A percentile compares a stretch with the other conserved stretches of the same genome.
Conservation (phyloP, 2,888 invertebrate species). For the Papilio protenor region DNA sequence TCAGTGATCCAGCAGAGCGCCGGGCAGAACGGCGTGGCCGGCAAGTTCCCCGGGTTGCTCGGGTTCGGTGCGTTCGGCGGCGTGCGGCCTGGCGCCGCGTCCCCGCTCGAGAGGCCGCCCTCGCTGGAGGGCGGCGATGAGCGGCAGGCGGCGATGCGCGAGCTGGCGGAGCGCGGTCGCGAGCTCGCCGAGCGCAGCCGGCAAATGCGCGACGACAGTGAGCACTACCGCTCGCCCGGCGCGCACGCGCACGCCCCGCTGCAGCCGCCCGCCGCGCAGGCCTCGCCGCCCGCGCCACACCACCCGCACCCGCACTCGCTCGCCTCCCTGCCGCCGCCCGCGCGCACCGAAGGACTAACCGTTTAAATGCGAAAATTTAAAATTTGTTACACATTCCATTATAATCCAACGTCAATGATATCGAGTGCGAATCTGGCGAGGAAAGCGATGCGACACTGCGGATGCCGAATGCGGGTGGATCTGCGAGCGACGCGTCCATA, state of each 20-base stretch:
- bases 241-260: slow-evolving; percentile 69
- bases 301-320: slow-evolving; percentile 76
- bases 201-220: slow-evolving; percentile 79
- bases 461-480: slow-evolving; percentile 46
- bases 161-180: slow-evolving; percentile 82
- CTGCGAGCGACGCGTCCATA: slow-evolving; percentile 61
- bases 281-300: slow-evolving; percentile 62
- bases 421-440: slow-evolving; percentile 48
- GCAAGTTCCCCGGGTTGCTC: slow-evolving; percentile 90
- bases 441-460: slow-evolving; percentile 39
- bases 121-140: slow-evolving; percentile 77
- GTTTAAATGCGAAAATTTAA: slow-evolving; percentile 78
- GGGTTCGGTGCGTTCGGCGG: slow-evolving; percentile 90
- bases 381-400: slow-evolving; percentile 69
- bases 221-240: slow-evolving; percentile 75
- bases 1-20: slow-evolving; percentile 90
- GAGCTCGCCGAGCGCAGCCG: slow-evolving; percentile 81
- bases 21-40: slow-evolving; percentile 87
- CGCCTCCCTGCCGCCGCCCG: slow-evolving; percentile 85
- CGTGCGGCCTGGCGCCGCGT: slow-evolving; percentile 82
- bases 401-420: slow-evolving; percentile 21
- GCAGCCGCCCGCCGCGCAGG: slow-evolving; percentile 73
- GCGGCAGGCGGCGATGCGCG: slow-evolving; percentile 79
- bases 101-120: slow-evolving; percentile 78
- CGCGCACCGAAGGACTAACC: slow-evolving; percentile 89